These are phyloP conservation scores for Meloe dianella DNA, from an alignment of 2,888 invertebrate genomes.

Conservation along the genomic window DNA sequence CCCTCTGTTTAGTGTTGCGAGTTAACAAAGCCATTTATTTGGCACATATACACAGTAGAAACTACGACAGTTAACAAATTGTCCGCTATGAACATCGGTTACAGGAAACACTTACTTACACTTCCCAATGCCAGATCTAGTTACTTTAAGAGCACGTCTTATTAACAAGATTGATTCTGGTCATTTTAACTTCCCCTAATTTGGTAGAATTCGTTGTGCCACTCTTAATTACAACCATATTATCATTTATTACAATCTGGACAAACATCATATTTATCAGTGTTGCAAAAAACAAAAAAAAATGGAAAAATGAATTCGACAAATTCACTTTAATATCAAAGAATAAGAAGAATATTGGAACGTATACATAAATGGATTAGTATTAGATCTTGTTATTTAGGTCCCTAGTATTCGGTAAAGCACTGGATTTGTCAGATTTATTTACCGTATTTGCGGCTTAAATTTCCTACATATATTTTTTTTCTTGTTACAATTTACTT, in stretches of 20 bases:
- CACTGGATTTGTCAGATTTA: conserved; percentile 12
- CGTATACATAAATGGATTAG: conserved; percentile 7
- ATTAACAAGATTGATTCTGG: conserved; percentile 56
- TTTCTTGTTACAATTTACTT: not conserved
- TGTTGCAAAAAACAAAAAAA: not conserved
- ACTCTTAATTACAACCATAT: conserved; percentile 39
- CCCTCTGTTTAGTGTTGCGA: conserved; percentile 18
- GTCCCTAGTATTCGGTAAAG: conserved; percentile 2
- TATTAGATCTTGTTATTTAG: conserved; percentile 9
- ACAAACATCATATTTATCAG: conserved; percentile 2
- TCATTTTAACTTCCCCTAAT: conserved; percentile 47
- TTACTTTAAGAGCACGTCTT: conserved; percentile 53
- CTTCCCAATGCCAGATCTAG: conserved; percentile 52
- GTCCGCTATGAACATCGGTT: conserved; percentile 51
- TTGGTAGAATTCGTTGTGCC: conserved; percentile 45
- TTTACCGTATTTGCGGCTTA: not conserved
- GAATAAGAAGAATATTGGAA: not conserved
- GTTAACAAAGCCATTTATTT: conserved; percentile 53
- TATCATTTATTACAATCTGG: conserved; percentile 34
- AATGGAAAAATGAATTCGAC: not conserved
- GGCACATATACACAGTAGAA: conserved; percentile 33
- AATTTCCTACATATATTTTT: not conserved
- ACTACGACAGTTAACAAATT: conserved; percentile 57
- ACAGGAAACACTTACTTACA: conserved; percentile 54
- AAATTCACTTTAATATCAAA: not conserved